A percentile compares a stretch with the other conserved stretches of the same genome.
These are phyloP conservation scores for Heliconius hortense DNA, from an alignment of 2,888 invertebrate genomes.

Conservation along the genomic window DNA sequence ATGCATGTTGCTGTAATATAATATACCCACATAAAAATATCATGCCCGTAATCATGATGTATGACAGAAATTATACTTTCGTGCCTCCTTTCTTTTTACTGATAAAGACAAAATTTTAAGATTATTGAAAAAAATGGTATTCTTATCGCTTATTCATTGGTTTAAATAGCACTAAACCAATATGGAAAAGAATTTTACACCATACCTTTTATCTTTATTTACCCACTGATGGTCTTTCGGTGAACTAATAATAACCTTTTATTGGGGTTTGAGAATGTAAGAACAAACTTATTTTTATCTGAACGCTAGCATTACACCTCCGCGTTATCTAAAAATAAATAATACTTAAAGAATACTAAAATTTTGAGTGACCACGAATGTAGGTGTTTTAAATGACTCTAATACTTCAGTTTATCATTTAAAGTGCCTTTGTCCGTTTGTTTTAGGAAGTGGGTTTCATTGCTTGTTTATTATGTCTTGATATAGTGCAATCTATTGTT, in stretches of 20 bases:
- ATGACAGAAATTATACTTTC: not conserved
- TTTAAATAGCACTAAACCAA: conserved; percentile 23
- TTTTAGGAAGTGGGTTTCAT: conserved; percentile 19
- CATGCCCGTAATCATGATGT: not conserved
- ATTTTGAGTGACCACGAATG: conserved; percentile 40
- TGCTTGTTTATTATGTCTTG: conserved; percentile 10
- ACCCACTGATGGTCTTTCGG: conserved; percentile 36
- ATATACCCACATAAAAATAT: not conserved
- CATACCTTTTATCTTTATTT: conserved; percentile 38
- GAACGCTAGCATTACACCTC: conserved; percentile 36
- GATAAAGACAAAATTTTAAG: not conserved
- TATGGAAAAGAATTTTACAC: conserved; percentile 31
- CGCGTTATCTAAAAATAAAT: conserved; percentile 44
- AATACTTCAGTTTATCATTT: conserved; percentile 34
- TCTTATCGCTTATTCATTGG: conserved; percentile 8
- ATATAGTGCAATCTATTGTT: conserved; percentile 13
- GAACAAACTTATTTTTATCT: conserved; percentile 44
- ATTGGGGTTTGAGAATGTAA: conserved; percentile 41
- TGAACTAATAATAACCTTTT: conserved; percentile 46
- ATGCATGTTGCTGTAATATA: not conserved
- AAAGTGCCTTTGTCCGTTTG: conserved; percentile 31
- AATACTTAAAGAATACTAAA: conserved; percentile 44
- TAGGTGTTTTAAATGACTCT: conserved; percentile 39
- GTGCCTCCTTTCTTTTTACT: not conserved
- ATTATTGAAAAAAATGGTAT: conserved; percentile 14